Evolutionary conservation across 2,113 vertebrate genomes (phyloP).

Genomic region (Saguinus midas): DNA sequence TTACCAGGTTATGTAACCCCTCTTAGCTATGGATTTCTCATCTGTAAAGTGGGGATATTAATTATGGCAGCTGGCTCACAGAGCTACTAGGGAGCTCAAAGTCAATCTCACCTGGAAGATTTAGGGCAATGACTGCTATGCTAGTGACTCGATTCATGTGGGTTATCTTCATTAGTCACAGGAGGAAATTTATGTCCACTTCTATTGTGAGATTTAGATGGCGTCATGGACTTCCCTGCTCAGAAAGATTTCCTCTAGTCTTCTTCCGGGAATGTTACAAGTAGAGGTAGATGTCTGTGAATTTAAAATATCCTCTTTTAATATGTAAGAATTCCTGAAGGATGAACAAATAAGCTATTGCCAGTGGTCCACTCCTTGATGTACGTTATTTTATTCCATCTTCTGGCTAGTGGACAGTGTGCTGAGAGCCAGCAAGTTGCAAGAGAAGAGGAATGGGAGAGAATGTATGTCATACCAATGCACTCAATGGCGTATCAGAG

Average conservation of each 20-base stretch:
- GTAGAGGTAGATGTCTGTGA: neutral
- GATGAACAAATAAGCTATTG: constrained; percentile 25
- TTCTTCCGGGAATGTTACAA: constrained; percentile 14
- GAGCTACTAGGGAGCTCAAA: neutral
- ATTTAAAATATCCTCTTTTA: constrained; percentile 40
- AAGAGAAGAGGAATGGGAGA: neutral
- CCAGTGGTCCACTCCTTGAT: neutral
- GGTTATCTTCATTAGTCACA: neutral
- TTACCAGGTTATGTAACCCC: neutral
- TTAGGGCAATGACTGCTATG: neutral
- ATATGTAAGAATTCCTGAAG: neutral
- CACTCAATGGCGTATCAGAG: neutral
- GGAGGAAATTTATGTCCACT: neutral
- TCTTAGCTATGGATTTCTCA: neutral
- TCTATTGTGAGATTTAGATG: neutral
- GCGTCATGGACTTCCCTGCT: neutral
- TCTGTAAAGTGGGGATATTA: neutral
- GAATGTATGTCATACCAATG: neutral
- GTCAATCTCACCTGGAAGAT: neutral
- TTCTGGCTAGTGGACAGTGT: neutral
- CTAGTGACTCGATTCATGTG: neutral
- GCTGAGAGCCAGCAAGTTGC: neutral
- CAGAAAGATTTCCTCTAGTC: neutral
- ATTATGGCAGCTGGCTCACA: neutral
- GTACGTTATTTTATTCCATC: neutral